Evolutionary conservation across 2,113 vertebrate genomes (phyloP).

Genomic region (Oryctolagus cuniculus): mOryCun1.1 NC_091432.1:6636001-6636500

Average conservation of each 20-base stretch:
- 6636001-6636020: too few relatives aligned
- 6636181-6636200: not conserved
- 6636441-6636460: too few relatives aligned
- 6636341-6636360: too few relatives aligned
- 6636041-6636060: too few relatives aligned
- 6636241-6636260: accelerated
- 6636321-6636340: too few relatives aligned
- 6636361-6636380: too few relatives aligned
- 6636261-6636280: not conserved
- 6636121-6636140: not conserved
- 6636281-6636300: accelerated
- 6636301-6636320: too few relatives aligned
- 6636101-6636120: too few relatives aligned
- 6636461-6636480: not conserved
- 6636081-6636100: too few relatives aligned
- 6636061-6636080: too few relatives aligned
- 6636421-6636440: not conserved
- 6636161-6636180: not conserved
- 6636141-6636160: not conserved
- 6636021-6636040: too few relatives aligned
- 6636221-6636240: accelerated
- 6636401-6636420: accelerated
- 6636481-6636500: not conserved
- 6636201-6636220: not conserved
- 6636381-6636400: not conserved